Base-by-base conservation (phyloP, 2,888 invertebrate species). In the Drosophila quinaria region DNA sequence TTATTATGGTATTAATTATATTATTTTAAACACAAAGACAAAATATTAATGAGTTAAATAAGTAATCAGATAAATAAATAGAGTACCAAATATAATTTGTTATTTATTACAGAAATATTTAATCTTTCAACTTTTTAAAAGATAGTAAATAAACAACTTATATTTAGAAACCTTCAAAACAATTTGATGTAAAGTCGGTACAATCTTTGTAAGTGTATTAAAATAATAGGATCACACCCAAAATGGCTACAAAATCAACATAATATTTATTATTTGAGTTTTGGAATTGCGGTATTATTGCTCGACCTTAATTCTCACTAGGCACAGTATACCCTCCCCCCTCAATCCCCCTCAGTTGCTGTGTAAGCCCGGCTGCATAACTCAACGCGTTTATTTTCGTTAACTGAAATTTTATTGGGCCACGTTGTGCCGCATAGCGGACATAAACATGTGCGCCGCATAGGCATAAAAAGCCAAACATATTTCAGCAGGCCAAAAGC, bases 341-440 rank as follows among this genome's bases (percentile, higher is more conserved):
- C 10, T 8, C 31, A 15, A 9, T 22, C 46, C 22, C 33, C 19
- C 44, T n/a, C 44, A 13, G 39, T 3, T 42, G 13, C 4, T 54
- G 29, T 17, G 42, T 31, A 19, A 15, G 56, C 35, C 8, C 25
- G 22, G 46, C 60, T 68, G 69, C 70, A 80, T 69, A 78, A 44
- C 74, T 70, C 59, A 62, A 35, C 69, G 66, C 62, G 71, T 80
- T 83, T 83, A 80, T 81, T 74, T 81, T 70, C 58, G 83, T 77
- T 87, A 85, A 80, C 78, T 71, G 80, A 76, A 75, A 75, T 85
- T 87, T 85, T 85, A 86, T 89, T 89, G 66, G 82, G 75, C 70
- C 75, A 79, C 81, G 70, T 80, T 75, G 66, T 25, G 77, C 59
- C 70, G 75, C 76, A 62, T 56, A 19, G 62, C 49, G 50, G 58